Conservation (phyloP, 92 coral and sea anemone genomes). For the Epizoanthus illoricatus region DNA sequence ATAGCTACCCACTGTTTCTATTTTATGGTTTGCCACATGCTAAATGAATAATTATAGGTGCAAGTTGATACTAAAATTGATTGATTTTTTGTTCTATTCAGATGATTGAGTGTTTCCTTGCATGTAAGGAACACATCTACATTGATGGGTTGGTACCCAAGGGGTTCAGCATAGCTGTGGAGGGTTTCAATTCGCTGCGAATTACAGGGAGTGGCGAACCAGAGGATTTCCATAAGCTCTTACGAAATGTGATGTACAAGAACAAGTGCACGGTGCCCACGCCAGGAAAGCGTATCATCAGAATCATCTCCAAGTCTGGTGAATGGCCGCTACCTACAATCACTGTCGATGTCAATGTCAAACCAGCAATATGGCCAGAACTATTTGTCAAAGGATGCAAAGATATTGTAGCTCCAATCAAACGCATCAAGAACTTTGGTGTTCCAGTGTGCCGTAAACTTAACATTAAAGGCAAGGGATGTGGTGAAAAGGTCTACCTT, state of each 20-base stretch:
- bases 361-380: constrained; percentile 64
- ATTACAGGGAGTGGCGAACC: constrained; percentile 82
- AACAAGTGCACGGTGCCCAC: constrained; percentile 87
- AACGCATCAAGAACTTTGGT: constrained; percentile 62
- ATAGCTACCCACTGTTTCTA: too few species aligned
- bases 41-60: not conserved
- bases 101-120: constrained; percentile 75
- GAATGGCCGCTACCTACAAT: constrained; percentile 45
- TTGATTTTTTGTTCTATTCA: constrained; percentile 19
- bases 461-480: constrained; percentile 56
- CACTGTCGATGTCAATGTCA: constrained; percentile 53
- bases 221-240: constrained; percentile 65
- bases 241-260: constrained; percentile 74
- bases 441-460: constrained; percentile 66
- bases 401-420: constrained; percentile 36
- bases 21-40: not conserved
- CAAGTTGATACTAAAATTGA: too few species aligned
- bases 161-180: constrained; percentile 65
- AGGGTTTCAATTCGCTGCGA: constrained; percentile 55
- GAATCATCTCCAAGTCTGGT: constrained; percentile 56
- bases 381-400: constrained; percentile 64
- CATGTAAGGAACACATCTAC: constrained; percentile 87
- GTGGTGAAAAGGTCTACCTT: constrained; percentile 58
- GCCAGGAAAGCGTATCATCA: constrained; percentile 72
- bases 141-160: constrained; percentile 68